These are phyloP conservation scores for Ascidia mentula DNA, from an alignment of 23 tunicate genomes.

Conservation along the genomic window DNA sequence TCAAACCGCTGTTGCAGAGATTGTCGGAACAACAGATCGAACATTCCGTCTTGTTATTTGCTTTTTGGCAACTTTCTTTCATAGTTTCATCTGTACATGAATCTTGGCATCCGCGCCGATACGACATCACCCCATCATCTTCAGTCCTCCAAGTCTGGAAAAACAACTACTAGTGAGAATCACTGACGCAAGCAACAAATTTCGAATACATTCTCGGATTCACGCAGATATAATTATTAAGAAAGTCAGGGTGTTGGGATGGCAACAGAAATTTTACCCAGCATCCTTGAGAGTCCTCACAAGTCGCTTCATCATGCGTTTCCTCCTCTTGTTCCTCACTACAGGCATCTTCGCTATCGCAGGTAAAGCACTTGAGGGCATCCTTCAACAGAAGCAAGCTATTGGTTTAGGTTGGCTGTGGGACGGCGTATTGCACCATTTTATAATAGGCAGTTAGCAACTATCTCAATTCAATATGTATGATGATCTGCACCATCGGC, in stretches of 20 bases:
- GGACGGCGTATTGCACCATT: no score
- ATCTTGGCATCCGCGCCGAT: slow-evolving; percentile 44
- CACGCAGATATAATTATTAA: not conserved
- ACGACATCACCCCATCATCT: slow-evolving; percentile 35
- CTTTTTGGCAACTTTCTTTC: slow-evolving; percentile 41
- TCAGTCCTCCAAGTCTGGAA: slow-evolving; percentile 54
- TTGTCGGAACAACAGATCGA: slow-evolving; percentile 38
- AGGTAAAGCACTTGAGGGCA: not conserved
- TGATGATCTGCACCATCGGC: no score
- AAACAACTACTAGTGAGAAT: not conserved
- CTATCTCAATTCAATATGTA: no score
- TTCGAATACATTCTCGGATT: not conserved
- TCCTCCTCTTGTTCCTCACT: not conserved
- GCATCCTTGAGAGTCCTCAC: not conserved
- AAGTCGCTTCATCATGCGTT: not conserved
- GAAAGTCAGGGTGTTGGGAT: no score
- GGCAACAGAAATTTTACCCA: no score
- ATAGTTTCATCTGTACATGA: slow-evolving; percentile 53
- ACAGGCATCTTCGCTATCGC: not conserved
- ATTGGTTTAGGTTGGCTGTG: no score
- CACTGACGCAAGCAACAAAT: not conserved
- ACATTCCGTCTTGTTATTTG: slow-evolving; percentile 53
- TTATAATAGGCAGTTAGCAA: no score
- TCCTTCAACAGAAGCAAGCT: not conserved
- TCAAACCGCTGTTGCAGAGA: slow-evolving; percentile 38